phyloP scores from a whole-genome alignment of 2,113 vertebrate genomes.

The Actenoides lindsayi region DNA sequence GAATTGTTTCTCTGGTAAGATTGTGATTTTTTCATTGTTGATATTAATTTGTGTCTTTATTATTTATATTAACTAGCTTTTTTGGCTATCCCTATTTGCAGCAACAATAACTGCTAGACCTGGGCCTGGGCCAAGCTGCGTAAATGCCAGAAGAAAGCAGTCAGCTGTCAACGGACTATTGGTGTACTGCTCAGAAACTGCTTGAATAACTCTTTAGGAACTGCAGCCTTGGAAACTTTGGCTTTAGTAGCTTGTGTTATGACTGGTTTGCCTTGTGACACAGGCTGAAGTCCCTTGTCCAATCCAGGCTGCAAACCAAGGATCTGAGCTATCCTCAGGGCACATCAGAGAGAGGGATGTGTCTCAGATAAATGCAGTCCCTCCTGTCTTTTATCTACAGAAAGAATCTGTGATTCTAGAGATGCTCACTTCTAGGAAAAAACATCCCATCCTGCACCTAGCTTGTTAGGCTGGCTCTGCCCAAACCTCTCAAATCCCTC shows the following conservation, averaged over 20 bases:
- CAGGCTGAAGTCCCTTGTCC: neutral
- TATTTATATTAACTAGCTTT: slow-evolving; percentile 31
- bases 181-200: neutral
- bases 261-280: neutral
- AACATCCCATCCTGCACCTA: neutral
- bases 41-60: slow-evolving; percentile 43
- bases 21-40: slow-evolving; percentile 46
- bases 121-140: neutral
- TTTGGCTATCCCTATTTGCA: neutral
- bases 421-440: neutral
- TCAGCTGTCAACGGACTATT: neutral
- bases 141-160: neutral
- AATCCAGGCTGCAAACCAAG: neutral
- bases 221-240: neutral
- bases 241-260: accelerated
- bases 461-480: neutral
- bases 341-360: neutral
- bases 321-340: neutral
- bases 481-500: neutral
- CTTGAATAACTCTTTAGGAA: neutral
- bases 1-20: slow-evolving; percentile 51
- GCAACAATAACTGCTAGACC: neutral
- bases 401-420: neutral
- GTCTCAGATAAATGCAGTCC: neutral
- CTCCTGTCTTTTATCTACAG: neutral